Percentiles rank a stretch among this genome's conserved stretches.
Evolutionary conservation across 2,888 invertebrate genomes (phyloP).

Genomic region (Margaritifera margaritifera): DNA sequence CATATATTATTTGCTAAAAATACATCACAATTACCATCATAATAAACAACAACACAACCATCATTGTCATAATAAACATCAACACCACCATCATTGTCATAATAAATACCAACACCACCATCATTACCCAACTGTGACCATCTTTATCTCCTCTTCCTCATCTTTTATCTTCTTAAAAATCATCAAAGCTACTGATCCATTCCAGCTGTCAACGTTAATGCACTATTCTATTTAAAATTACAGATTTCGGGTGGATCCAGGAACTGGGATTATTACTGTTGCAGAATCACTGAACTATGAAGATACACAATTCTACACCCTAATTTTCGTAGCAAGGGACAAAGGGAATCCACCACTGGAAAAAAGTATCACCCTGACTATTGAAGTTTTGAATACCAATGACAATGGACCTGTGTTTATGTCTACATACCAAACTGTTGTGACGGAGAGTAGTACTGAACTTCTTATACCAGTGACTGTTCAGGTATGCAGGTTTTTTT

Average conservation of each 20-base stretch:
- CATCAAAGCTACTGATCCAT: too few relatives aligned
- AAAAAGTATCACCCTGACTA: slow-evolving; percentile 6
- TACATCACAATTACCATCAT: too few relatives aligned
- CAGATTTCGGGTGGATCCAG: slow-evolving; percentile 83
- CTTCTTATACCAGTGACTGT: slow-evolving; percentile 23
- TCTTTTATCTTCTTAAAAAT: too few relatives aligned
- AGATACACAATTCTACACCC: slow-evolving; percentile 7
- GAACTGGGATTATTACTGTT: slow-evolving; percentile 65
- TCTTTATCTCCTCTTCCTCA: too few relatives aligned
- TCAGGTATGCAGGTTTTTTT: slow-evolving; percentile 18
- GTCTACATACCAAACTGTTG: slow-evolving; percentile 13
- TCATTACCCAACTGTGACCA: too few relatives aligned
- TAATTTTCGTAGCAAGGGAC: slow-evolving; percentile 16
- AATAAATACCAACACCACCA: too few relatives aligned
- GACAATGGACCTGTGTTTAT: slow-evolving; percentile 32
- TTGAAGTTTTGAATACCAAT: slow-evolving; percentile 9
- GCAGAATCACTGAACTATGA: slow-evolving; percentile 29
- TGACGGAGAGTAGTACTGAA: slow-evolving; percentile 18
- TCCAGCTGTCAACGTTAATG: too few relatives aligned
- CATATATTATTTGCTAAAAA: too few relatives aligned
- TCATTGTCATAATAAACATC: too few relatives aligned
- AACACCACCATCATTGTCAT: too few relatives aligned
- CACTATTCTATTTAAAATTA: neutral
- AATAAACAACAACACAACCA: too few relatives aligned
- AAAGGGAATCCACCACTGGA: slow-evolving; percentile 7